These are phyloP conservation scores for Pipistrellus nathusii DNA, from an alignment of 2,797 vertebrate genomes.

Conservation along the genomic window DNA sequence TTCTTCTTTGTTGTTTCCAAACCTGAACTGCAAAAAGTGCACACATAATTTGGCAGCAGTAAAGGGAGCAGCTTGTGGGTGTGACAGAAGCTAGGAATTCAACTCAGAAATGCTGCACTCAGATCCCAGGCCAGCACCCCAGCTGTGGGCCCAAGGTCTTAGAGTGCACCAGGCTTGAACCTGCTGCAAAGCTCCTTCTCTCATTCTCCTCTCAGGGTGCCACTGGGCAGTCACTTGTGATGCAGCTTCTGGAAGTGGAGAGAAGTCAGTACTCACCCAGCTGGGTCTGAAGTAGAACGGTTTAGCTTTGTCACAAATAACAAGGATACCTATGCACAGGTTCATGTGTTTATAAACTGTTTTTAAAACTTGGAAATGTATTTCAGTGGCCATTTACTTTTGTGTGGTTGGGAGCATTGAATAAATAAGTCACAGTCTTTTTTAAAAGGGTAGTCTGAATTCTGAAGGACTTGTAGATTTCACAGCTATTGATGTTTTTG, in stretches of 20 bases:
- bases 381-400: not conserved
- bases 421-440: not conserved
- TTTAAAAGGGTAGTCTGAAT: not conserved
- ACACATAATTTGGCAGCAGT: not conserved
- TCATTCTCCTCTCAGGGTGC: not conserved
- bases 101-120: not conserved
- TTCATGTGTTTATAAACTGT: not conserved
- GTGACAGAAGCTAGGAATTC: not conserved
- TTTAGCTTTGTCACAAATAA: not conserved
- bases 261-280: not conserved
- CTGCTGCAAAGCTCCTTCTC: not conserved
- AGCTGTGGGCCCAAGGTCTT: not conserved
- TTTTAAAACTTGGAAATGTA: not conserved
- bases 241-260: not conserved
- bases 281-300: not conserved
- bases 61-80: not conserved
- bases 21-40: not conserved
- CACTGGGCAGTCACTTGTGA: not conserved
- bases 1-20: constrained; percentile 56
- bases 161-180: not conserved
- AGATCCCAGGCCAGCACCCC: not conserved
- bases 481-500: constrained; percentile 56
- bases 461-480: constrained; percentile 48
- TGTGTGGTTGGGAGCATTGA: not conserved
- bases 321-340: not conserved